Conservation (phyloP, 2,888 invertebrate species). For the Leuctra nigra region DNA sequence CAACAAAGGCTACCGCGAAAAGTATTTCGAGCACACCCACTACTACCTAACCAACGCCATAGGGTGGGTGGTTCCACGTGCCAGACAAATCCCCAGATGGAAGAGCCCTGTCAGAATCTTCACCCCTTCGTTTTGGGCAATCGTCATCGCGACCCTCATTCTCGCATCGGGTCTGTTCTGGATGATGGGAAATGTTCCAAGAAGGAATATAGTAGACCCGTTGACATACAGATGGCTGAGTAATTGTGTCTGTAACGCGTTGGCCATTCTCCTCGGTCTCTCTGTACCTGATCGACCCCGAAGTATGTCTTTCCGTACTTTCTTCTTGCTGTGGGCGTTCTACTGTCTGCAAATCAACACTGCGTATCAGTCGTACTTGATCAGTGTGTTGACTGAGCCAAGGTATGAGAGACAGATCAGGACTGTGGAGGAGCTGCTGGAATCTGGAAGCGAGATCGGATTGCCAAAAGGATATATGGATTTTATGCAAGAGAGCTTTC, state of each 20-base stretch:
- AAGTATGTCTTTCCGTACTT: neutral
- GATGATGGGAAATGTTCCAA: neutral
- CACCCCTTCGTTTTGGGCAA: neutral
- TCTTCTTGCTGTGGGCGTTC: neutral
- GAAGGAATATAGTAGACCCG: neutral
- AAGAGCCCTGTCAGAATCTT: neutral
- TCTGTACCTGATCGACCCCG: neutral
- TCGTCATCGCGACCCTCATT: neutral
- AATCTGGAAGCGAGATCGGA: too few species aligned
- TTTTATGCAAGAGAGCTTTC: too few species aligned
- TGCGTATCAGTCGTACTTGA: conserved; percentile 3
- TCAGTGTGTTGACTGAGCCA: neutral
- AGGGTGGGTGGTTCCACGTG: neutral
- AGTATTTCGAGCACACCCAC: neutral
- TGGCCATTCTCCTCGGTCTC: neutral
- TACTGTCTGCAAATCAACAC: conserved; percentile 7
- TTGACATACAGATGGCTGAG: neutral
- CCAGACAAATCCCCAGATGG: neutral
- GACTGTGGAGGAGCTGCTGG: neutral
- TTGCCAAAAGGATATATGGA: too few species aligned
- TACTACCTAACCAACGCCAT: neutral
- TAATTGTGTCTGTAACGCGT: neutral
- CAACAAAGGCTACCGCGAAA: neutral
- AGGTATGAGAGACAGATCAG: neutral
- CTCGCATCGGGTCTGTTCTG: neutral